These are phyloP conservation scores for Rhamnusium bicolor DNA, from an alignment of 2,888 invertebrate genomes.

Conservation along the genomic window DNA sequence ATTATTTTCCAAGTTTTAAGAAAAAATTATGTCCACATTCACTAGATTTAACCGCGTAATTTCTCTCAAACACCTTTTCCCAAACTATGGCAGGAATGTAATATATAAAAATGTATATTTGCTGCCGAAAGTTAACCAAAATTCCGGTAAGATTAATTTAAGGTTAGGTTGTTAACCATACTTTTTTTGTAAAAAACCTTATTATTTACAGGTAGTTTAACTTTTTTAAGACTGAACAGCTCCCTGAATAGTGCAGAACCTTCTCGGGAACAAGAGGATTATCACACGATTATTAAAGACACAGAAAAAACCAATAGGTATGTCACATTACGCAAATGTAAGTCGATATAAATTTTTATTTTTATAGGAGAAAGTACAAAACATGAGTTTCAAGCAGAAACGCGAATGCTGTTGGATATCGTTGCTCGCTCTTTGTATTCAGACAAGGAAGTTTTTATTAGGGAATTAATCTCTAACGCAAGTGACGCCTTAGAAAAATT, in stretches of 20 bases:
- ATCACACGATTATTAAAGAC: conserved; percentile 77
- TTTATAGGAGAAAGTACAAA: conserved; percentile 74
- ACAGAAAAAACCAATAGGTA: conserved; percentile 76
- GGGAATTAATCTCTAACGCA: conserved; percentile 96
- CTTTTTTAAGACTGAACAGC: conserved; percentile 45
- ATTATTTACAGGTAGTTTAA: conserved; percentile 34
- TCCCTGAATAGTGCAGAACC: conserved; percentile 63
- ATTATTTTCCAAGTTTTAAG: neutral
- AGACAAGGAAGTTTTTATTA: conserved; percentile 97
- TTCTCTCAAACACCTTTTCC: conserved; percentile 38
- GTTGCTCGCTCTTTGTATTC: conserved; percentile 98
- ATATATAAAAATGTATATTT: conserved; percentile 24
- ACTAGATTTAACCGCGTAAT: conserved; percentile 51
- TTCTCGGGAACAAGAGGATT: conserved; percentile 69
- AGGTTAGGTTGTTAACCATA: conserved; percentile 35
- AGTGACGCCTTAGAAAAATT: conserved; percentile 98
- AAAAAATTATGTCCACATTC: conserved; percentile 49
- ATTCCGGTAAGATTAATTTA: conserved; percentile 37
- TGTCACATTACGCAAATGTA: neutral
- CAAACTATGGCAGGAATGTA: conserved; percentile 32
- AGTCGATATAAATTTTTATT: neutral
- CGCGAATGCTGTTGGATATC: conserved; percentile 94
- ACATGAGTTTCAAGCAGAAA: conserved; percentile 97
- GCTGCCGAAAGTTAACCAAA: neutral
- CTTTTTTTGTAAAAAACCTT: conserved; percentile 17